A percentile compares a stretch with the other conserved stretches of the same genome.
Conservation (phyloP, 2,797 vertebrate species). For the Fringilla coelebs region DNA sequence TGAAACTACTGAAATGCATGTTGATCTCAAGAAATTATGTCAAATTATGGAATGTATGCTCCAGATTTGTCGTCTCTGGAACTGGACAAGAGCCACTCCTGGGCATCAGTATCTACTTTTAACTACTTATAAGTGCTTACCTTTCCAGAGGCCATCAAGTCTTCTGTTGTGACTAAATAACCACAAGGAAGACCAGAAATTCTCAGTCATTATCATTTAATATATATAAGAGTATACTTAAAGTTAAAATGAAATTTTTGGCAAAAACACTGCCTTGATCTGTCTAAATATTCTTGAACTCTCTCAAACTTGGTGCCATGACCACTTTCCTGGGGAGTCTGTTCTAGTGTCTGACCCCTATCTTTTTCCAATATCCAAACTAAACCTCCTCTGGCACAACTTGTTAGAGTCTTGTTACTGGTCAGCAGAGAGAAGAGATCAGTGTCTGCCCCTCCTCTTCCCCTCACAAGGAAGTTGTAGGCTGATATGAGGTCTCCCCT, state of each 20-base stretch:
- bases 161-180: neutral
- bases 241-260: neutral
- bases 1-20: neutral
- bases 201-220: neutral
- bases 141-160: neutral
- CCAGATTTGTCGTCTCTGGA: neutral
- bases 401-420: neutral
- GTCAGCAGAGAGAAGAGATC: neutral
- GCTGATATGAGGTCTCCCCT: neutral
- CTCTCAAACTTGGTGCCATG: neutral
- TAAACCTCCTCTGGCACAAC: neutral
- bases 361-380: neutral
- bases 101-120: neutral
- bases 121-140: neutral
- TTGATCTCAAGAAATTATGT: neutral
- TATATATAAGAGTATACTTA: neutral
- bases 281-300: neutral
- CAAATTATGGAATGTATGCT: neutral
- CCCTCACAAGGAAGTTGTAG: neutral
- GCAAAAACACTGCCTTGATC: neutral
- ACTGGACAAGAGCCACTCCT: neutral
- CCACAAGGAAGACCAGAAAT: neutral
- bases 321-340: neutral
- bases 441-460: neutral
- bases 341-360: neutral